Conservation (phyloP, 2,113 vertebrate genomes). For the Platichthys stellatus region DNA sequence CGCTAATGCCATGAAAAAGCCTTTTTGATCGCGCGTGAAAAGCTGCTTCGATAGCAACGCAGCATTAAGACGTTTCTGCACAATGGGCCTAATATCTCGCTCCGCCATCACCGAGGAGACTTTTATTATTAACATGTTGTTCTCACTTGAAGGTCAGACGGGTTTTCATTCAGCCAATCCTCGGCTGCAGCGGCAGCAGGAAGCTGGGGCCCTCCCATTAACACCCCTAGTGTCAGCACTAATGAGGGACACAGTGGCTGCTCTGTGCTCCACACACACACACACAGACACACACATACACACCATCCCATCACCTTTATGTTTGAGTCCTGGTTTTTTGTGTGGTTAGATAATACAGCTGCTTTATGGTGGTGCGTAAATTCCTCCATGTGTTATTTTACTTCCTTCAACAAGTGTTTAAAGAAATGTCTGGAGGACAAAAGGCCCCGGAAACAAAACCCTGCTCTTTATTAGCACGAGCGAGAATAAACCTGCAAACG, state of each 20-base stretch:
- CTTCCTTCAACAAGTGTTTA: constrained; percentile 42
- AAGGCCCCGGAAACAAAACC: background rate
- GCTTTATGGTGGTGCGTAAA: constrained; percentile 24
- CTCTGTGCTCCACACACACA: constrained; percentile 46
- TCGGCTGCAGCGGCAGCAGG: constrained; percentile 58
- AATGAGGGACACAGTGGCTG: constrained; percentile 67
- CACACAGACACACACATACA: constrained; percentile 15
- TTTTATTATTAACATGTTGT: constrained; percentile 46
- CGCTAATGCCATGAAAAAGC: constrained; percentile 48
- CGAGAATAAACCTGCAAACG: background rate
- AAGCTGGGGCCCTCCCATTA: constrained; percentile 69
- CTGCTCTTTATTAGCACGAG: background rate
- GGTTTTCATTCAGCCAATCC: constrained; percentile 33
- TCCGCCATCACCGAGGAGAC: constrained; percentile 29
- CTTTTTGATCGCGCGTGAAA: constrained; percentile 12
- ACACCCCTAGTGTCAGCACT: constrained; percentile 72
- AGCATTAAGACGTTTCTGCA: constrained; percentile 10
- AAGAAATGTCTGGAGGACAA: background rate
- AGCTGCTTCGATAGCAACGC: background rate
- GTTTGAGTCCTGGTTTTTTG: background rate
- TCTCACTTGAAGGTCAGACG: constrained; percentile 57
- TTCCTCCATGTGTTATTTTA: constrained; percentile 13
- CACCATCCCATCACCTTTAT: background rate
- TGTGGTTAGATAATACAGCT: background rate
- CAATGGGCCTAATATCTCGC: constrained; percentile 30